Percentiles rank a stretch among this genome's conserved stretches.
These are phyloP conservation scores for Gila orcuttii DNA, from an alignment of 2,113 vertebrate species.

Conservation along the genomic window DNA sequence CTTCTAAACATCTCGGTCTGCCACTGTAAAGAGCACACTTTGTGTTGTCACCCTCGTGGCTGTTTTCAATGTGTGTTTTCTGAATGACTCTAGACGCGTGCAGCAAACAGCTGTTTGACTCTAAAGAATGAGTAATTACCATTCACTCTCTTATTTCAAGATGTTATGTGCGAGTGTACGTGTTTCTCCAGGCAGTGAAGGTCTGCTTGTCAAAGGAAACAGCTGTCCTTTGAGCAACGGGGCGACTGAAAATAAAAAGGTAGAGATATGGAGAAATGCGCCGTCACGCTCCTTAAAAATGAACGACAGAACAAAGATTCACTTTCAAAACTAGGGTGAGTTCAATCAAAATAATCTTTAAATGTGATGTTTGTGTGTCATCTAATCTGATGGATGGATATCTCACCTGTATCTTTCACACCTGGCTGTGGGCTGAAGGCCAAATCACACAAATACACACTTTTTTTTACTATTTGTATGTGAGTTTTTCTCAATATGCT, in stretches of 20 bases:
- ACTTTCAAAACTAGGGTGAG: constrained; percentile 23
- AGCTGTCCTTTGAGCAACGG: constrained; percentile 25
- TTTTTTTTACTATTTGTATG: neutral
- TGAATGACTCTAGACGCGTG: constrained; percentile 22
- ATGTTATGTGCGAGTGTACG: neutral
- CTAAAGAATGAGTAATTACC: constrained; percentile 29
- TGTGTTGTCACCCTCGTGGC: neutral
- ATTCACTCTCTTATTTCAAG: constrained; percentile 24
- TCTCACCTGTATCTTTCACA: constrained; percentile 29
- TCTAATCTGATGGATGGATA: constrained; percentile 18
- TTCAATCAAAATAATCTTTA: constrained; percentile 15
- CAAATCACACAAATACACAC: constrained; percentile 19
- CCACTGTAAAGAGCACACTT: neutral
- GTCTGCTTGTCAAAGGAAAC: constrained; percentile 28
- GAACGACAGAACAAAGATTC: constrained; percentile 26
- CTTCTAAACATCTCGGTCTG: neutral
- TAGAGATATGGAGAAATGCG: neutral
- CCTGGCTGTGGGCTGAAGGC: constrained; percentile 34
- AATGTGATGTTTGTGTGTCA: constrained; percentile 11
- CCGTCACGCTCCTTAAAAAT: neutral
- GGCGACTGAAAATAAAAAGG: neutral
- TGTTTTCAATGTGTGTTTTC: constrained; percentile 20
- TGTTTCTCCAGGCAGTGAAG: constrained; percentile 17
- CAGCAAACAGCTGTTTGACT: constrained; percentile 35
- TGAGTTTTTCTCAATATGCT: neutral